Evolutionary conservation across 2,888 invertebrate genomes (phyloP).

Genomic region (Drosophila mettleri): DNA sequence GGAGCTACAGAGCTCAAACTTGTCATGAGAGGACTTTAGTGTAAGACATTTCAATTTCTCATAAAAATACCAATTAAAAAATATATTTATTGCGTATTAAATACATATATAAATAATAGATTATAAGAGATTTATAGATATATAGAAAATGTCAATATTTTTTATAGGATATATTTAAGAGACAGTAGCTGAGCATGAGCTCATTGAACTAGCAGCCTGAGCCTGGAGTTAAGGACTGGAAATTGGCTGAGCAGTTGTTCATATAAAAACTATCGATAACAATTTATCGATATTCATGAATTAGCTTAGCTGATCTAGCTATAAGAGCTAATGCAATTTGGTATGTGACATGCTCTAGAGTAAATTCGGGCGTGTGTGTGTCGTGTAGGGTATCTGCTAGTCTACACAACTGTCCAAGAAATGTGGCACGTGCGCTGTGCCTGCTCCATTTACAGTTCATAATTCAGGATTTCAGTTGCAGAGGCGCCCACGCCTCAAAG

Average conservation of each 20-base stretch:
- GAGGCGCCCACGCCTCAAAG: slow-evolving; percentile 33
- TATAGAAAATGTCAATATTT: no score
- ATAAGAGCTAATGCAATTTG: no score
- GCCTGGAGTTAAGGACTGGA: no score
- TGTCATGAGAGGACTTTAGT: background rate
- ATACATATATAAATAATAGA: background rate
- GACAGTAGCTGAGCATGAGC: no score
- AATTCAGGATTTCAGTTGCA: slow-evolving; percentile 36
- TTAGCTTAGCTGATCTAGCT: no score
- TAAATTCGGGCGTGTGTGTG: background rate
- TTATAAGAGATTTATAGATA: no score
- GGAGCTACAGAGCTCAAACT: background rate
- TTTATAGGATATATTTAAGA: no score
- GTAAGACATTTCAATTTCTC: background rate
- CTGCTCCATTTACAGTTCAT: slow-evolving; percentile 23
- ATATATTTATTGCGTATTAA: background rate
- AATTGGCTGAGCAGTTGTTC: no score
- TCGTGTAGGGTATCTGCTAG: background rate
- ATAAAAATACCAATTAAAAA: background rate
- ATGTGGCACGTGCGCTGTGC: background rate
- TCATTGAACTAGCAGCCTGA: no score
- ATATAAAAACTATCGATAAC: no score
- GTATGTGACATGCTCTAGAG: no score
- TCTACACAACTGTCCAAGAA: slow-evolving; percentile 5
- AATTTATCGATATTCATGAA: no score